A percentile compares a stretch with the other conserved stretches of the same genome.
These are phyloP conservation scores for Andrena haemorrhoa DNA, from an alignment of 2,888 invertebrate genomes.

Conservation along the genomic window DNA sequence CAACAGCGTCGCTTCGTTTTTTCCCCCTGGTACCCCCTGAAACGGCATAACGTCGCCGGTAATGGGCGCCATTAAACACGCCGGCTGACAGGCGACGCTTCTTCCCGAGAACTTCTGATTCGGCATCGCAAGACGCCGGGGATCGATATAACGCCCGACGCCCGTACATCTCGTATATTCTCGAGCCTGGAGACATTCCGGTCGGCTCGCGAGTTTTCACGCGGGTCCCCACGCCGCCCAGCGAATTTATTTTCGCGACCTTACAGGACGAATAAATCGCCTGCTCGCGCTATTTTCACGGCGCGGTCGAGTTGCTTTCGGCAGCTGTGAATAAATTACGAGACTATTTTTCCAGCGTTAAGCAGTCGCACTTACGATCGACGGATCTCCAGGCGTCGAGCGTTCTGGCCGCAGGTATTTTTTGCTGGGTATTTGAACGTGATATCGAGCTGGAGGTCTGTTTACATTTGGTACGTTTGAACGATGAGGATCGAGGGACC, in stretches of 20 bases:
- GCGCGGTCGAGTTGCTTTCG: neutral
- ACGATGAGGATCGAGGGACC: too few relatives aligned
- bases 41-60: slow-evolving; percentile 60
- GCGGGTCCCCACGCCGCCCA: neutral
- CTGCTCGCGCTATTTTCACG: slow-evolving; percentile 6
- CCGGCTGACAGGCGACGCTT: slow-evolving; percentile 76
- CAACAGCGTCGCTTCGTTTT: slow-evolving; percentile 41
- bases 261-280: slow-evolving; percentile 35
- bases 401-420: too few relatives aligned
- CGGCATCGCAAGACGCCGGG: slow-evolving; percentile 59
- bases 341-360: neutral
- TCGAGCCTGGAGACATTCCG: slow-evolving; percentile 36
- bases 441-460: too few relatives aligned
- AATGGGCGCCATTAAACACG: slow-evolving; percentile 80
- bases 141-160: slow-evolving; percentile 64
- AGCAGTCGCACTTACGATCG: neutral
- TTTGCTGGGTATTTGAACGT: too few relatives aligned
- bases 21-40: slow-evolving; percentile 27
- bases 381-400: neutral
- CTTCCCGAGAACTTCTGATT: slow-evolving; percentile 78
- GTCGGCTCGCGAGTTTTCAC: slow-evolving; percentile 2
- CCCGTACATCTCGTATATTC: slow-evolving; percentile 16
- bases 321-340: neutral
- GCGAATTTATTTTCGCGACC: slow-evolving; percentile 38
- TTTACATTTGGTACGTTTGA: too few relatives aligned